These are phyloP conservation scores for Brachionus manjavacas DNA, from an alignment of 1,140 invertebrate genomes.

Conservation along the genomic window DNA sequence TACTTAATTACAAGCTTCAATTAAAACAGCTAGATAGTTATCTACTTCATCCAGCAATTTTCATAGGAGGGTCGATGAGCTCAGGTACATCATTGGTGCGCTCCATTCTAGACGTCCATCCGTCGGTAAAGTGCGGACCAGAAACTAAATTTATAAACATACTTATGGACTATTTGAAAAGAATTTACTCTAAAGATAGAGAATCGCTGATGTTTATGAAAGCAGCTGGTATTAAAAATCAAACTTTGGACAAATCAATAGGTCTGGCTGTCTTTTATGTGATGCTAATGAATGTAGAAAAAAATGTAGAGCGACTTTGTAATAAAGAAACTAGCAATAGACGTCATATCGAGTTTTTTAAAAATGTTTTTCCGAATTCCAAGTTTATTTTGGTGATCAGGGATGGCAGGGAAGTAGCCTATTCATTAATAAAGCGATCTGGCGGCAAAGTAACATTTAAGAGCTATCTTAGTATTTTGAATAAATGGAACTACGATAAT, in stretches of 20 bases:
- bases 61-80: constrained; percentile 78
- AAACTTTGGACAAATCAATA: constrained; percentile 51
- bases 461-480: not conserved
- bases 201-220: constrained; percentile 84
- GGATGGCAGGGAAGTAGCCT: not conserved
- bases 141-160: constrained; percentile 74
- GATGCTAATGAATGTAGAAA: not conserved
- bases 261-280: constrained; percentile 62
- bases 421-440: not conserved
- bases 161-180: constrained; percentile 67
- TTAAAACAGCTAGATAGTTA: not conserved
- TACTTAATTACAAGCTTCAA: not conserved
- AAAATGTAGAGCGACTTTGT: not conserved
- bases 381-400: constrained; percentile 15
- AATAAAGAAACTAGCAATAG: not conserved
- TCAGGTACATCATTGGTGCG: constrained; percentile 93
- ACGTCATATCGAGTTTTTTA: not conserved
- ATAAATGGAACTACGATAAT: not conserved
- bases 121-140: constrained; percentile 92
- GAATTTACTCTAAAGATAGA: constrained; percentile 72
- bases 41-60: not conserved
- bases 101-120: constrained; percentile 96
- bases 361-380: not conserved
- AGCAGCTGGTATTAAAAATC: not conserved
- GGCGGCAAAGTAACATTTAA: not conserved